Evolutionary conservation across 2,113 vertebrate genomes (phyloP).

Genomic region (Mobula hypostoma): DNA sequence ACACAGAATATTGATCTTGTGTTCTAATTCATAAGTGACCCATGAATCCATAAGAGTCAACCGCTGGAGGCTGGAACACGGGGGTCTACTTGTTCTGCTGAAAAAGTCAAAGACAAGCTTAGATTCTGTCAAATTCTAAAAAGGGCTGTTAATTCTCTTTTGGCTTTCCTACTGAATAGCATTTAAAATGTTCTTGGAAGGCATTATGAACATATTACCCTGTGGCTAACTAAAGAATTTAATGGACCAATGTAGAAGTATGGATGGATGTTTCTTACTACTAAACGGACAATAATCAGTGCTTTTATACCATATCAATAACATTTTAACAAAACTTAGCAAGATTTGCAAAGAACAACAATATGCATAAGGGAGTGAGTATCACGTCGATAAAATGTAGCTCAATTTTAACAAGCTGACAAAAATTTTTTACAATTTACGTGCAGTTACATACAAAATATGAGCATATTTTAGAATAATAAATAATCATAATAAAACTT

Average conservation of each 20-base stretch:
- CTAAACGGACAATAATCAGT: too few relatives aligned
- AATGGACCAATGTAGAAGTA: not conserved
- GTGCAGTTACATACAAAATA: not conserved
- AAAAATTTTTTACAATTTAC: not conserved
- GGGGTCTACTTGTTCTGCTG: not conserved
- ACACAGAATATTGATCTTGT: slow-evolving; percentile 24
- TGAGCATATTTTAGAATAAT: too few relatives aligned
- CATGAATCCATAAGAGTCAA: slow-evolving; percentile 27
- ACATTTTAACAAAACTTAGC: not conserved
- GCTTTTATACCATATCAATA: not conserved
- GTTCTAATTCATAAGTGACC: slow-evolving; percentile 26
- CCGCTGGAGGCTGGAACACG: not conserved
- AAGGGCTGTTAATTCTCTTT: slow-evolving; percentile 6
- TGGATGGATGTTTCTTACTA: not conserved
- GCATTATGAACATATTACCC: slow-evolving; percentile 19
- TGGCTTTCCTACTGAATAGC: slow-evolving; percentile 1
- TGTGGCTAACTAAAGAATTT: not conserved
- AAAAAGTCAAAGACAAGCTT: slow-evolving; percentile 3
- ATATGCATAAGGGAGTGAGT: not conserved
- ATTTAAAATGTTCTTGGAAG: slow-evolving; percentile 9
- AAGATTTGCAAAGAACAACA: not conserved
- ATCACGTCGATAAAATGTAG: not conserved
- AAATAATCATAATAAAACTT: too few relatives aligned
- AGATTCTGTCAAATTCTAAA: slow-evolving; percentile 23
- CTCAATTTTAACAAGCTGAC: not conserved